Conservation (phyloP, 2,797 vertebrate genomes). For the Thamnophis elegans region DNA sequence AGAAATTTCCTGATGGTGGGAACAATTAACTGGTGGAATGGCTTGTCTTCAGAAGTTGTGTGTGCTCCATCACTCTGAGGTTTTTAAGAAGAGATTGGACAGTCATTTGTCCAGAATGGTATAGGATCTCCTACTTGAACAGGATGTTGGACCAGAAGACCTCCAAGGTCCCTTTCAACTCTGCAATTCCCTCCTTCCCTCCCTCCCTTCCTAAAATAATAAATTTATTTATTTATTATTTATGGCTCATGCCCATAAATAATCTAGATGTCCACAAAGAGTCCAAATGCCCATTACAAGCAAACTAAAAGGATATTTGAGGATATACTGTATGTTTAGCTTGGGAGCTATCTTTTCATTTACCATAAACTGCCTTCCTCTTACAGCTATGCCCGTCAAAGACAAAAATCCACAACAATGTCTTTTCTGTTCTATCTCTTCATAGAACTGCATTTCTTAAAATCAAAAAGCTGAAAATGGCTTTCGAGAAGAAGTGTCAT, state of each 20-base stretch:
- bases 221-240: neutral
- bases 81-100: neutral
- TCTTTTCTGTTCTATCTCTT: neutral
- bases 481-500: constrained; percentile 7
- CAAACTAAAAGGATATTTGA: constrained; percentile 32
- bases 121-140: neutral
- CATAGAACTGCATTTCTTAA: constrained; percentile 9
- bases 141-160: neutral
- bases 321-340: constrained; percentile 29
- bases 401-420: neutral
- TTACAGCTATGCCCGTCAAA: constrained; percentile 33
- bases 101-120: neutral
- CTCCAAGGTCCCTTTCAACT: neutral
- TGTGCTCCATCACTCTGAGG: neutral
- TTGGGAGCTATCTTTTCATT: constrained; percentile 52
- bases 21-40: neutral
- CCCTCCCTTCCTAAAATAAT: neutral
- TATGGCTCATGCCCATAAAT: neutral
- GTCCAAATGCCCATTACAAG: constrained; percentile 36
- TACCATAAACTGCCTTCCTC: constrained; percentile 34
- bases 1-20: neutral
- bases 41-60: neutral
- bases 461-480: constrained; percentile 35
- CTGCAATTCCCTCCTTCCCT: neutral
- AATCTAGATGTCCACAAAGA: constrained; percentile 20